Evolutionary conservation across 1,140 invertebrate genomes (phyloP).

Genomic region (Drosophila teissieri): DNA sequence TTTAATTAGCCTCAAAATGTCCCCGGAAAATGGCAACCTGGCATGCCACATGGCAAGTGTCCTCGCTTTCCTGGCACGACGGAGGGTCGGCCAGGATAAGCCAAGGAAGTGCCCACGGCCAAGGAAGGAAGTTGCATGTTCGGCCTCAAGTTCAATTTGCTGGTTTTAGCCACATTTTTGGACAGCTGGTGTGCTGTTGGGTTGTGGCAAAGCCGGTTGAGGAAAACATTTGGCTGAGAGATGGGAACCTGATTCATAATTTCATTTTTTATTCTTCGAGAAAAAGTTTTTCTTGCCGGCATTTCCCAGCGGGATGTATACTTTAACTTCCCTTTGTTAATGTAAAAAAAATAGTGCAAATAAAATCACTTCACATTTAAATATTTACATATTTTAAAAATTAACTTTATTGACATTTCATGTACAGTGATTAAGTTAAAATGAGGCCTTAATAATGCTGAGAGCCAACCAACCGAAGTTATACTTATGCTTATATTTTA

Average conservation of each 20-base stretch:
- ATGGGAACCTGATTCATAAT: background rate
- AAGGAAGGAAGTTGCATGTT: conserved; percentile 72
- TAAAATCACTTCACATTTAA: too few relatives aligned
- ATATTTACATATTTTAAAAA: too few relatives aligned
- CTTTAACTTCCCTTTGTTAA: too few relatives aligned
- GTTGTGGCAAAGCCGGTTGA: background rate
- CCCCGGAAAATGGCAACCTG: conserved; percentile 60
- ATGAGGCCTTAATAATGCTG: background rate
- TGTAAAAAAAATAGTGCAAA: too few relatives aligned
- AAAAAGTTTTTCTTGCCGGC: background rate
- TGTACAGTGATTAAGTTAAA: background rate
- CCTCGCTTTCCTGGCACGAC: conserved; percentile 1
- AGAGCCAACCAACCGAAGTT: background rate
- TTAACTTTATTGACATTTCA: too few relatives aligned
- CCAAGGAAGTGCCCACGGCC: conserved; percentile 33
- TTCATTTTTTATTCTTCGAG: background rate
- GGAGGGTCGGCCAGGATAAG: conserved; percentile 44
- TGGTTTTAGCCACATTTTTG: conserved; percentile 34
- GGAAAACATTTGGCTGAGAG: background rate
- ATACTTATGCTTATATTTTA: background rate
- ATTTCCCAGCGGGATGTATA: too few relatives aligned
- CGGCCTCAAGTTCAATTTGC: conserved; percentile 74
- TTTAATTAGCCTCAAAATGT: conserved; percentile 80
- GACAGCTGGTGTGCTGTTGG: conserved; percentile 23
- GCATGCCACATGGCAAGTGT: conserved; percentile 61